Conservation (phyloP, 2,797 vertebrate species). For the Sebastes matsubarae region DNA sequence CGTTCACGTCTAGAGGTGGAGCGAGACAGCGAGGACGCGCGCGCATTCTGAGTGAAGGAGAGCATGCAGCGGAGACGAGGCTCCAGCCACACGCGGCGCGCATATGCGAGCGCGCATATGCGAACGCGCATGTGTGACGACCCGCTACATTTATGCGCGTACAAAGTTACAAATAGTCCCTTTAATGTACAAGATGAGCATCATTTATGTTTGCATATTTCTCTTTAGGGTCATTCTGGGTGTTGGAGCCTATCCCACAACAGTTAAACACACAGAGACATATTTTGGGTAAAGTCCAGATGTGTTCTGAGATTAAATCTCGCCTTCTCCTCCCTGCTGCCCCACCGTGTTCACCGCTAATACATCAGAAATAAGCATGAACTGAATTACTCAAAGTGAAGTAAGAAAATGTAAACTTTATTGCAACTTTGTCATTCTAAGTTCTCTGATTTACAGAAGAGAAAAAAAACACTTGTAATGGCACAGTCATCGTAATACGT, state of each 20-base stretch:
- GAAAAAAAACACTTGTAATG: constrained; percentile 72
- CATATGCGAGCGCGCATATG: no score
- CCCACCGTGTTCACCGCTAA: neutral
- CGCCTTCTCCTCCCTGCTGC: neutral
- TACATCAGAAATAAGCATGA: neutral
- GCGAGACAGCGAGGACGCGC: no score
- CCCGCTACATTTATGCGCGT: no score
- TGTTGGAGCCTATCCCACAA: neutral
- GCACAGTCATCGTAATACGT: constrained; percentile 81
- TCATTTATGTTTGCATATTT: neutral
- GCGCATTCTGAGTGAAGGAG: no score
- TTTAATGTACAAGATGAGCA: neutral
- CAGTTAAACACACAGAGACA: neutral
- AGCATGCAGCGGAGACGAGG: no score
- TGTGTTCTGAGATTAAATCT: neutral
- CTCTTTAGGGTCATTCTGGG: neutral
- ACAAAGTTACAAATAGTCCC: no score
- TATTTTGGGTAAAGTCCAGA: neutral
- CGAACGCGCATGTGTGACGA: no score
- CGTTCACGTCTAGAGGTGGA: no score
- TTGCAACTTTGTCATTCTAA: constrained; percentile 79
- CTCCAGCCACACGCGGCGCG: no score
- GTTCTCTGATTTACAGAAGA: constrained; percentile 81
- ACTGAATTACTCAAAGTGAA: constrained; percentile 31
- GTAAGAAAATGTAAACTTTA: constrained; percentile 89